A percentile compares a stretch with the other conserved stretches of the same genome.
Evolutionary conservation across 2,888 invertebrate species (phyloP).

Genomic region (Cyrtodaria siliqua): DNA sequence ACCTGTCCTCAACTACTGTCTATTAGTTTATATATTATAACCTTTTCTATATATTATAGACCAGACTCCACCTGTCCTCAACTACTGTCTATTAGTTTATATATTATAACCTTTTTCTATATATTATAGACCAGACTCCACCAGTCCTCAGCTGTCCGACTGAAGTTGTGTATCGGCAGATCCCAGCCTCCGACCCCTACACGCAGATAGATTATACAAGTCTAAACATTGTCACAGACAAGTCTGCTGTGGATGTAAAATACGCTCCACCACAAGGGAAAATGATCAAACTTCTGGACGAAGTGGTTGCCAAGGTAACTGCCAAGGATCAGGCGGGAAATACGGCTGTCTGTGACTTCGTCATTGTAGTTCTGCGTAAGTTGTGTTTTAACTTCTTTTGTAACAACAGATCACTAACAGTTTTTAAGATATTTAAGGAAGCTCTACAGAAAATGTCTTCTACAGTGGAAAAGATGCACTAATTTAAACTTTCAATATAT

Average conservation of each 20-base stretch:
- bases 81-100: too few relatives aligned
- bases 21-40: too few relatives aligned
- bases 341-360: constrained; percentile 67
- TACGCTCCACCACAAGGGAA: constrained; percentile 41
- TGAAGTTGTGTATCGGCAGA: constrained; percentile 27
- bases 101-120: too few relatives aligned
- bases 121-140: constrained; percentile 63
- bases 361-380: constrained; percentile 71
- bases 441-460: too few relatives aligned
- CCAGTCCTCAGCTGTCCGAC: constrained; percentile 70
- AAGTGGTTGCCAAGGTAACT: constrained; percentile 62
- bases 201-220: constrained; percentile 18
- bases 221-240: neutral
- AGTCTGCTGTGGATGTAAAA: constrained; percentile 19
- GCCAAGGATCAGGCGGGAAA: constrained; percentile 67
- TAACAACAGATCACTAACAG: too few relatives aligned
- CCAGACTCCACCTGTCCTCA: too few relatives aligned
- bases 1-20: too few relatives aligned
- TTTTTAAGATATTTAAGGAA: too few relatives aligned
- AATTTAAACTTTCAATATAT: too few relatives aligned
- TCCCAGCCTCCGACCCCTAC: constrained; percentile 17
- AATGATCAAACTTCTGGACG: constrained; percentile 32
- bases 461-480: too few relatives aligned
- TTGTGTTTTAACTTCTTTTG: too few relatives aligned
- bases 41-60: too few relatives aligned